Conservation (phyloP, 2,113 vertebrate genomes). For the Lanius ludovicianus region DNA sequence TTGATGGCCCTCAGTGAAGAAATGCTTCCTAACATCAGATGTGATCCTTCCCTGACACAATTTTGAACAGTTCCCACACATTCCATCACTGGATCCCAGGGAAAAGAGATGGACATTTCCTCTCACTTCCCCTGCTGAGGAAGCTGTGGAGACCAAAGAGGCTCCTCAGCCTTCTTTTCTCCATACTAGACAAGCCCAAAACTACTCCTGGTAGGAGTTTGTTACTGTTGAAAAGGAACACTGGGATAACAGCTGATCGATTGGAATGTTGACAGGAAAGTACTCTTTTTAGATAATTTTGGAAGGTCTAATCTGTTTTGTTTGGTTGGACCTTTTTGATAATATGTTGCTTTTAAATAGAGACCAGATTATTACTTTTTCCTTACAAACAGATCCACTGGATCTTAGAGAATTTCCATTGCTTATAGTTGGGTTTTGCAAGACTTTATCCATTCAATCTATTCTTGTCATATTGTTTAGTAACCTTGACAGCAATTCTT, state of each 20-base stretch:
- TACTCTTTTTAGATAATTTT: background rate
- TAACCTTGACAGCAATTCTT: background rate
- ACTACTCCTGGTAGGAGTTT: background rate
- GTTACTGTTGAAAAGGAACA: background rate
- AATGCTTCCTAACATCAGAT: background rate
- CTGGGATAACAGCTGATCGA: background rate
- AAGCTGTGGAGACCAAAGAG: background rate
- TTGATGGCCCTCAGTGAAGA: background rate
- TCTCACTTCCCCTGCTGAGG: background rate
- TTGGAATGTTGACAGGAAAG: background rate
- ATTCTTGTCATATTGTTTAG: background rate
- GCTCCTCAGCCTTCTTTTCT: background rate
- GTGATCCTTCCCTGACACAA: accelerated
- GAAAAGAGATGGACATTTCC: background rate
- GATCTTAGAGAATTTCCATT: background rate
- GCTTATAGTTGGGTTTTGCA: background rate
- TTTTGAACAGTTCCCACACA: accelerated
- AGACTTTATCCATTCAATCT: background rate
- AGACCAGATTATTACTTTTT: background rate
- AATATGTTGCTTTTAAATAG: background rate
- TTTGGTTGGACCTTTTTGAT: background rate
- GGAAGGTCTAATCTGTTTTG: background rate
- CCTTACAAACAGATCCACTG: background rate
- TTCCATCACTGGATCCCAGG: background rate
- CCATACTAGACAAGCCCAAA: background rate